Evolutionary conservation across 37 sponge, comb jelly and placozoan genomes (phyloP).

Genomic region (Axinella damicornis): DNA sequence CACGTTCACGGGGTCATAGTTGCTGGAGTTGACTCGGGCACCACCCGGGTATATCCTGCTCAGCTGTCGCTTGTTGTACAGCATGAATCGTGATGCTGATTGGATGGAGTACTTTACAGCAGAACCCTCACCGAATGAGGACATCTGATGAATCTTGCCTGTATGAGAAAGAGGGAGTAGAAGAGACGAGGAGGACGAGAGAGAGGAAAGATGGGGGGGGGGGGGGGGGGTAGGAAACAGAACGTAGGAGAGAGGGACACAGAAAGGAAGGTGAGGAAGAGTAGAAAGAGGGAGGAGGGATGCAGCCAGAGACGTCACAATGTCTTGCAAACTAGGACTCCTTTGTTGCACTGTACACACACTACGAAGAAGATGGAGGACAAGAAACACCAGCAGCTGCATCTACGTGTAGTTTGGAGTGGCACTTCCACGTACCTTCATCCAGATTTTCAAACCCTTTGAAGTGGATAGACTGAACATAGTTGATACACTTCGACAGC

Average conservation of each 20-base stretch:
- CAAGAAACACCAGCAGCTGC: no score
- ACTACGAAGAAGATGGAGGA: no score
- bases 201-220: neutral
- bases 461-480: conserved; percentile 84
- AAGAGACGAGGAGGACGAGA: neutral
- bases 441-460: conserved; percentile 53
- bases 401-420: no score
- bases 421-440: neutral
- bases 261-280: no score
- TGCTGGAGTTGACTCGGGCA: conserved; percentile 67
- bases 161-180: neutral
- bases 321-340: no score
- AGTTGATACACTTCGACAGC: conserved; percentile 80
- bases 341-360: no score
- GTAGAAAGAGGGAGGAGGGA: no score
- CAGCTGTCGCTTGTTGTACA: conserved; percentile 84
- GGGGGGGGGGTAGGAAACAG: neutral
- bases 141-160: conserved; percentile 79
- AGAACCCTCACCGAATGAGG: conserved; percentile 77
- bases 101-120: conserved; percentile 12
- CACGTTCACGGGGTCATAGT: conserved; percentile 78
- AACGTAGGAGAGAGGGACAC: no score
- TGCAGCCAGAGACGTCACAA: no score
- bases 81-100: conserved; percentile 2
- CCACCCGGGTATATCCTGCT: conserved; percentile 86